Percentiles rank a stretch among this genome's conserved stretches.
These are phyloP conservation scores for Chinchilla lanigera DNA, from an alignment of 2,113 vertebrate species.

Conservation along the genomic window DNA sequence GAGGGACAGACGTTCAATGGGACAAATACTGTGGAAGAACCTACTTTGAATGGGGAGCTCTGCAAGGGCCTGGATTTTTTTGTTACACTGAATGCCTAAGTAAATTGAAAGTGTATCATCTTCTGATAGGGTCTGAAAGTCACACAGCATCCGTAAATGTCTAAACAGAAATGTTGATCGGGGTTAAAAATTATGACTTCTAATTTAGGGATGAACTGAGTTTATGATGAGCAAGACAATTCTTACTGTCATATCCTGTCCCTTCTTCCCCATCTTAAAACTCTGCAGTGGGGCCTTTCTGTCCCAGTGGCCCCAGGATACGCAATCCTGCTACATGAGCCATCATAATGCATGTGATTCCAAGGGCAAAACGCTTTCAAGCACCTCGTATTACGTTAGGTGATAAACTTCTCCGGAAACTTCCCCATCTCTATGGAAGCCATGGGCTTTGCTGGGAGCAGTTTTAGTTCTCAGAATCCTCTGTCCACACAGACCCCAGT, in stretches of 20 bases:
- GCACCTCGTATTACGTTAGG: background rate
- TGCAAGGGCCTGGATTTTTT: background rate
- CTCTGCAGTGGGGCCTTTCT: background rate
- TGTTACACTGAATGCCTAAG: background rate
- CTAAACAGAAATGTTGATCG: background rate
- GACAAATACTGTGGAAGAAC: background rate
- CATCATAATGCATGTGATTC: background rate
- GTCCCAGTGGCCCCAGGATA: background rate
- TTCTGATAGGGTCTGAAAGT: slow-evolving; percentile 25
- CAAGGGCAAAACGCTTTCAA: background rate
- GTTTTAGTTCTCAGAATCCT: background rate
- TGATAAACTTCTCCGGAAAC: background rate
- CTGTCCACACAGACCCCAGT: rapidly evolving
- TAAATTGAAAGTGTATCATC: background rate
- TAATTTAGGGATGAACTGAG: background rate
- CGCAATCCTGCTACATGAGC: background rate
- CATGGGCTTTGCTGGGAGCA: no score
- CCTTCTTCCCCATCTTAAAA: background rate
- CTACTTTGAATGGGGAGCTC: background rate
- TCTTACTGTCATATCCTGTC: background rate
- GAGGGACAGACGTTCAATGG: background rate
- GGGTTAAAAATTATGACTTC: background rate
- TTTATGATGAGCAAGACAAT: background rate
- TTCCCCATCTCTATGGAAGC: background rate
- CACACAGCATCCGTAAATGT: background rate